Evolutionary conservation across 2,113 vertebrate genomes (phyloP).

Genomic region (Gobius niger): DNA sequence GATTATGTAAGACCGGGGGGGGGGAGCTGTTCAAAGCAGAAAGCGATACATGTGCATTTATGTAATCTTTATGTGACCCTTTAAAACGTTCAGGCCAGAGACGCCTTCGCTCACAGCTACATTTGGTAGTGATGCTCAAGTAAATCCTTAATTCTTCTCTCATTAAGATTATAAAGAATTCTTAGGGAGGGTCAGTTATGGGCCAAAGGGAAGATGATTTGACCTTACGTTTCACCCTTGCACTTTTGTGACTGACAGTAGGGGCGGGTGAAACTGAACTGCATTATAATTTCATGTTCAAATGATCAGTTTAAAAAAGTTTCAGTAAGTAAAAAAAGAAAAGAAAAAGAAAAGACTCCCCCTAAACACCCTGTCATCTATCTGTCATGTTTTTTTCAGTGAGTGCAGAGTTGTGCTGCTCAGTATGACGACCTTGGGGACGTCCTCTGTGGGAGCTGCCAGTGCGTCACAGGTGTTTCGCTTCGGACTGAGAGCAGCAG

Average conservation of each 20-base stretch:
- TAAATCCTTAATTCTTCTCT: not conserved
- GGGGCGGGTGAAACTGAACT: too few relatives aligned
- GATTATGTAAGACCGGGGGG: conserved; percentile 31
- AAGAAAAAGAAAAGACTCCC: too few relatives aligned
- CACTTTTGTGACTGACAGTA: too few relatives aligned
- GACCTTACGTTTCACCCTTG: too few relatives aligned
- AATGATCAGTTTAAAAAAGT: too few relatives aligned
- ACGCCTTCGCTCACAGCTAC: not conserved
- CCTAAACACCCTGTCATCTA: too few relatives aligned
- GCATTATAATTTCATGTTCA: too few relatives aligned
- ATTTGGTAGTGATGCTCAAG: not conserved
- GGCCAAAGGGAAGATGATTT: not conserved
- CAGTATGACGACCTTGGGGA: conserved; percentile 31
- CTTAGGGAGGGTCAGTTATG: not conserved
- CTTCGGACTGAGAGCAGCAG: conserved; percentile 22
- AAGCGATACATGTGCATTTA: not conserved
- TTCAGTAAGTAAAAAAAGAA: conserved; percentile 35
- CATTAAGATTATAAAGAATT: not conserved
- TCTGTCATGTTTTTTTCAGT: conserved; percentile 7
- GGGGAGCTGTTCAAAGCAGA: conserved; percentile 2
- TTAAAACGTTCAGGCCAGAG: not conserved
- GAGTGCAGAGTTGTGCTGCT: conserved; percentile 26
- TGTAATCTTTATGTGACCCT: not conserved
- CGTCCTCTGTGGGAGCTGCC: conserved; percentile 14
- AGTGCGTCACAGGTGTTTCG: conserved; percentile 53